phyloP scores from a whole-genome alignment of 2,888 invertebrate species.

The Drosophila antonietae region DNA sequence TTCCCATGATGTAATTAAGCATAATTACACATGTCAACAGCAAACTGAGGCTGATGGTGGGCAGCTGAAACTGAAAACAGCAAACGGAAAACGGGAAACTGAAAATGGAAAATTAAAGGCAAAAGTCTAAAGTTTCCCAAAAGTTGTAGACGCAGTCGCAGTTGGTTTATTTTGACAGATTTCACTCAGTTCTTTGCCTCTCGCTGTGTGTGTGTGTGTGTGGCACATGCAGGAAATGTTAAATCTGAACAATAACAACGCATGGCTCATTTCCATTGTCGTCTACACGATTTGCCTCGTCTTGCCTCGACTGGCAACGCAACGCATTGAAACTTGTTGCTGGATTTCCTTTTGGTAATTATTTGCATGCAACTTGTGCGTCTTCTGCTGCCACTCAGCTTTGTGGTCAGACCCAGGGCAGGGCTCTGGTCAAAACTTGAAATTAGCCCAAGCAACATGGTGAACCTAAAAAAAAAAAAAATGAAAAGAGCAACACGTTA shows the following conservation, averaged over 20 bases:
- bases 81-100: background rate
- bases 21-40: constrained; percentile 75
- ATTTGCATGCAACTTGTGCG: constrained; percentile 79
- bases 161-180: constrained; percentile 70
- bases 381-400: constrained; percentile 28
- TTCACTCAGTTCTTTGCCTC: constrained; percentile 58
- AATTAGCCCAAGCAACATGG: constrained; percentile 56
- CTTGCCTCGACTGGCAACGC: constrained; percentile 26
- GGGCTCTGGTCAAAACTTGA: constrained; percentile 53
- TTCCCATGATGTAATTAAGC: constrained; percentile 74
- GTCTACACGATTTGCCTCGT: constrained; percentile 27
- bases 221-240: constrained; percentile 71
- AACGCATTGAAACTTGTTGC: constrained; percentile 37
- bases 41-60: constrained; percentile 12
- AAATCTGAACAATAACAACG: constrained; percentile 37
- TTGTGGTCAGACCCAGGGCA: constrained; percentile 65
- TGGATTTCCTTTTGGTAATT: constrained; percentile 73
- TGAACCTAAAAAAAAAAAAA: constrained; percentile 43
- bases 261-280: constrained; percentile 55
- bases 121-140: background rate
- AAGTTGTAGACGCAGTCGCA: constrained; percentile 25
- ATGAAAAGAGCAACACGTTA: constrained; percentile 60
- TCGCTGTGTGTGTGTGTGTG: constrained; percentile 16
- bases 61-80: constrained; percentile 12
- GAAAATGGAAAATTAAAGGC: constrained; percentile 1